Conservation (phyloP, 2,888 invertebrate genomes). For the Drosophila barbarae region DNA sequence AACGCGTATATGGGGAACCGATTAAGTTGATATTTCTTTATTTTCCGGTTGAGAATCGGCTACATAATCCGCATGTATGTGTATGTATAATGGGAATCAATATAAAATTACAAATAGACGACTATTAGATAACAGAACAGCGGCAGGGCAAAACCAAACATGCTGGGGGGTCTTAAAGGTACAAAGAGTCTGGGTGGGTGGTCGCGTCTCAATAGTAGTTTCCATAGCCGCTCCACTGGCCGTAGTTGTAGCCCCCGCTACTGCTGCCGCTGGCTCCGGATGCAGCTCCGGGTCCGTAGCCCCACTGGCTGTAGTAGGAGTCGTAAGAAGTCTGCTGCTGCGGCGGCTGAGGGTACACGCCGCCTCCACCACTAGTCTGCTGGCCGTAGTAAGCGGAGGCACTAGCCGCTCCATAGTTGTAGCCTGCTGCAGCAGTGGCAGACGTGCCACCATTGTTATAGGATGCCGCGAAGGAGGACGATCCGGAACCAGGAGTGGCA, state of each 20-base stretch:
- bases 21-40: constrained; percentile 50
- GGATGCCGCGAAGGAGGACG: constrained; percentile 48
- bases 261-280: constrained; percentile 28
- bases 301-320: constrained; percentile 83
- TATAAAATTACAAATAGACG: constrained; percentile 60
- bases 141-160: constrained; percentile 23
- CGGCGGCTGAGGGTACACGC: constrained; percentile 63
- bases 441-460: constrained; percentile 75
- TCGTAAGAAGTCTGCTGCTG: constrained; percentile 79
- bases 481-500: constrained; percentile 35
- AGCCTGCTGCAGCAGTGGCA: constrained; percentile 75
- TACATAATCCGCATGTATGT: constrained; percentile 47
- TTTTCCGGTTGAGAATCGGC: constrained; percentile 24
- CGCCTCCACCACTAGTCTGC: constrained; percentile 47
- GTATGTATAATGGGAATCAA: constrained; percentile 44
- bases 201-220: constrained; percentile 71
- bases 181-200: constrained; percentile 5
- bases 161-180: constrained; percentile 8
- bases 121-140: constrained; percentile 47
- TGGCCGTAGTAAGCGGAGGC: constrained; percentile 74
- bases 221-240: constrained; percentile 83
- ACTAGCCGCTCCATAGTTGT: constrained; percentile 74
- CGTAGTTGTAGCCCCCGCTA: constrained; percentile 80
- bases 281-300: constrained; percentile 80
- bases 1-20: constrained; percentile 40